A percentile compares a stretch with the other conserved stretches of the same genome.
Conservation (phyloP, 1,140 invertebrate genomes). For the Ostrea edulis region DNA sequence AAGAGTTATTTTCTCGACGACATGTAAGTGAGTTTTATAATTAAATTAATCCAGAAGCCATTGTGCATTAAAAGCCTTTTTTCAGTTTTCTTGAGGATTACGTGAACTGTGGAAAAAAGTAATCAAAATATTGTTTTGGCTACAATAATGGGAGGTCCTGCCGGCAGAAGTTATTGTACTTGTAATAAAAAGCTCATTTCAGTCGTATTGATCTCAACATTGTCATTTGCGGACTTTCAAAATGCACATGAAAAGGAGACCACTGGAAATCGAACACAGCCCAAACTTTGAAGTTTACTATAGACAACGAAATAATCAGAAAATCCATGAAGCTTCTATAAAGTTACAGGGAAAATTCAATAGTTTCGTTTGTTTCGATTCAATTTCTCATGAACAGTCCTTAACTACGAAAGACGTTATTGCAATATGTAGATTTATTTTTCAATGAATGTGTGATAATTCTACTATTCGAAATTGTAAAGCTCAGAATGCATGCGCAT, state of each 20-base stretch:
- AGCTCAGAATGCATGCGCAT: slow-evolving; percentile 27
- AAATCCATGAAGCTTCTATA: slow-evolving; percentile 34
- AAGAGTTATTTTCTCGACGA: background rate
- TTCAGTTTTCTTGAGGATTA: slow-evolving; percentile 18
- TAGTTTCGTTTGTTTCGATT: slow-evolving; percentile 44
- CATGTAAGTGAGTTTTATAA: background rate
- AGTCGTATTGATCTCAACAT: slow-evolving; percentile 17
- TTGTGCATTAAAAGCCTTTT: background rate
- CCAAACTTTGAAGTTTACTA: slow-evolving; percentile 43
- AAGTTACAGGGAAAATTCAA: slow-evolving; percentile 36
- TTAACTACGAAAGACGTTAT: slow-evolving; percentile 39
- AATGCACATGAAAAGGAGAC: slow-evolving; percentile 36
- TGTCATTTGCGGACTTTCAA: slow-evolving; percentile 39
- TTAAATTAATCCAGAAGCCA: background rate
- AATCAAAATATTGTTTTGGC: slow-evolving; percentile 39
- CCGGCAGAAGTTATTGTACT: slow-evolving; percentile 16
- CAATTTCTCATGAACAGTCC: slow-evolving; percentile 43
- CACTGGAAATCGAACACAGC: slow-evolving; percentile 26
- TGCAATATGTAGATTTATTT: slow-evolving; percentile 38
- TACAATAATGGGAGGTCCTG: slow-evolving; percentile 1
- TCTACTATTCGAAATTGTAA: slow-evolving; percentile 43
- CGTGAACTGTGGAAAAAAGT: background rate
- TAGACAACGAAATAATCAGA: slow-evolving; percentile 38
- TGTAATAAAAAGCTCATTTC: slow-evolving; percentile 32
- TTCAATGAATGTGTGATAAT: slow-evolving; percentile 40